Percentiles rank a stretch among this genome's conserved stretches.
Evolutionary conservation across 2,113 vertebrate species (phyloP).

Genomic region (Regulus satrapa): DNA sequence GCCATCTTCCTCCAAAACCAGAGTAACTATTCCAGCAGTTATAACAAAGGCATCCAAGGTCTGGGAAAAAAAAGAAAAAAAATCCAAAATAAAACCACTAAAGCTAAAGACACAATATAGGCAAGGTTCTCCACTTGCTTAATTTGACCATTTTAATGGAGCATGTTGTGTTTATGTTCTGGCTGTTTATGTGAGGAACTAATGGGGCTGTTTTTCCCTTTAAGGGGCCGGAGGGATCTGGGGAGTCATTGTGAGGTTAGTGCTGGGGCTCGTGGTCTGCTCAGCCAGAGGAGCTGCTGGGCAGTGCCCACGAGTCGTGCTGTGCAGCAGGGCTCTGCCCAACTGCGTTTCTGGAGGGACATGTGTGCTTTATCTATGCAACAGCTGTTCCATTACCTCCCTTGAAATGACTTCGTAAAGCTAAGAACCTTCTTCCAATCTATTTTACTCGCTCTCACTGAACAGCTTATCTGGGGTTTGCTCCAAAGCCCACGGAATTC

Average conservation of each 20-base stretch:
- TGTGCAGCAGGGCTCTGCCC: neutral
- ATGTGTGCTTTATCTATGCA: conserved; percentile 23
- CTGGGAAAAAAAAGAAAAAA: conserved; percentile 44
- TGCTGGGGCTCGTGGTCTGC: neutral
- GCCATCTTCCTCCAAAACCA: conserved; percentile 89
- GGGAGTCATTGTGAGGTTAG: neutral
- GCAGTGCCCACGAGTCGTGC: neutral
- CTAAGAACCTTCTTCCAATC: conserved; percentile 35
- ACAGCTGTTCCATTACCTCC: conserved; percentile 51
- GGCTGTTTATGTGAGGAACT: conserved; percentile 5
- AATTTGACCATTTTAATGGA: conserved; percentile 41
- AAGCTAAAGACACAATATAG: neutral
- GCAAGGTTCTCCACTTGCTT: neutral
- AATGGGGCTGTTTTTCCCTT: conserved; percentile 29
- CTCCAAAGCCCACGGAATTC: neutral
- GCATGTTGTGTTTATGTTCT: conserved; percentile 46
- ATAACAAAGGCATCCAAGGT: conserved; percentile 74
- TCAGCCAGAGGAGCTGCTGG: neutral
- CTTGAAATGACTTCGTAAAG: conserved; percentile 46
- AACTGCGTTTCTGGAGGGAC: neutral
- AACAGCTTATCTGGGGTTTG: conserved; percentile 25
- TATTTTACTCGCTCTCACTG: neutral
- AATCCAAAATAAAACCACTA: neutral
- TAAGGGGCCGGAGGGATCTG: neutral
- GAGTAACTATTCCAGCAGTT: conserved; percentile 67